Evolutionary conservation across 2,888 invertebrate species (phyloP).

Genomic region (Aleiodes testaceus): DNA sequence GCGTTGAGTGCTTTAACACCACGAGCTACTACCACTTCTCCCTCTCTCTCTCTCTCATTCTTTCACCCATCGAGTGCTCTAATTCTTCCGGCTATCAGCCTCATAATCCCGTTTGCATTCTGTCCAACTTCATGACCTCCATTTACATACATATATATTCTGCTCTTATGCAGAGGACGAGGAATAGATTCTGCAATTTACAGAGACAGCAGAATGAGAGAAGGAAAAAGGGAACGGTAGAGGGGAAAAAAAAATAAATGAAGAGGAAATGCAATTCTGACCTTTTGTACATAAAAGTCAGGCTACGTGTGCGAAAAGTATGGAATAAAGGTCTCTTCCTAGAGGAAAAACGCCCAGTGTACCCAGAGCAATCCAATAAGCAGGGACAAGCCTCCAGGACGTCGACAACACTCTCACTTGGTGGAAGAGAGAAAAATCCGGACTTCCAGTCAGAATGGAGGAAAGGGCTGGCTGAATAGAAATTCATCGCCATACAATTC

Average conservation of each 20-base stretch:
- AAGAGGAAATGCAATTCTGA: constrained; percentile 11
- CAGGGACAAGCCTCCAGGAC: constrained; percentile 44
- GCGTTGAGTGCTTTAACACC: constrained; percentile 22
- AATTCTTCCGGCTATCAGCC: constrained; percentile 21
- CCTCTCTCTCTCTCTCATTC: too few relatives aligned
- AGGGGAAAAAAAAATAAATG: neutral
- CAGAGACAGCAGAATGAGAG: neutral
- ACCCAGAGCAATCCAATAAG: constrained; percentile 61
- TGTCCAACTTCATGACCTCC: constrained; percentile 8
- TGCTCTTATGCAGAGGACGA: neutral
- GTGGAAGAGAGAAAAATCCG: constrained; percentile 11
- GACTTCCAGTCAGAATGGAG: constrained; percentile 36
- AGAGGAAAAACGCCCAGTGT: constrained; percentile 55
- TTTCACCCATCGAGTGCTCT: neutral
- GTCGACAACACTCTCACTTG: constrained; percentile 18
- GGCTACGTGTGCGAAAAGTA: constrained; percentile 46
- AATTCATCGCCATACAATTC: constrained; percentile 68
- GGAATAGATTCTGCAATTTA: neutral
- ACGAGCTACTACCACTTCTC: constrained; percentile 8
- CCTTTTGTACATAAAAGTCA: constrained; percentile 32
- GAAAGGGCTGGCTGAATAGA: constrained; percentile 63
- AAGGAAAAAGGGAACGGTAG: neutral
- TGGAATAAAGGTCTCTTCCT: constrained; percentile 46
- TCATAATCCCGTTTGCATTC: constrained; percentile 4
- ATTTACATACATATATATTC: constrained; percentile 1